phyloP scores from a whole-genome alignment of 2,113 vertebrate species.

The Barnardius zonarius region DNA sequence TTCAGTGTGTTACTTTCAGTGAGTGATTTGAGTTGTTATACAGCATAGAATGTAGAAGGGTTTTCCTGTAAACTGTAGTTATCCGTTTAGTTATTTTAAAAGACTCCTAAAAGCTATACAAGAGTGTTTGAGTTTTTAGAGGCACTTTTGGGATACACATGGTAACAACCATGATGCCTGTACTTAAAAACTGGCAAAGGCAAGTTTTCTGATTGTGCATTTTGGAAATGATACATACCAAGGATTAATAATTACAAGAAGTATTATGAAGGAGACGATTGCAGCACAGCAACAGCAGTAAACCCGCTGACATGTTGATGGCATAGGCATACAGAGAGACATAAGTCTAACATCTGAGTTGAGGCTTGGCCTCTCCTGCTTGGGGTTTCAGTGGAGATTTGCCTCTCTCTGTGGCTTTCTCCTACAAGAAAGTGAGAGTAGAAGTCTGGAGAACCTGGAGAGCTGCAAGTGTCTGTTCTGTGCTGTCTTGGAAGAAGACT shows the following conservation, averaged over 20 bases:
- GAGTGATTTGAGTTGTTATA: neutral
- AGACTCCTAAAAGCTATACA: neutral
- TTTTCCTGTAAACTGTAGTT: neutral
- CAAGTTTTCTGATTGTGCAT: neutral
- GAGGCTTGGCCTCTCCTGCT: neutral
- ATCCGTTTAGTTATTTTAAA: neutral
- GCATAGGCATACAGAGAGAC: rapidly evolving
- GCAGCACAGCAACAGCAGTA: neutral
- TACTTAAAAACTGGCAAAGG: neutral
- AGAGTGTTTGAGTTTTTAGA: neutral
- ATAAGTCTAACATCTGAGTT: rapidly evolving
- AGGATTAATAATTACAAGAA: neutral
- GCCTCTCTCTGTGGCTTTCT: neutral
- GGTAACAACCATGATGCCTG: neutral
- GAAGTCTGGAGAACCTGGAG: neutral
- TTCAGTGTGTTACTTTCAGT: neutral
- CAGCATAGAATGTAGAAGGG: neutral
- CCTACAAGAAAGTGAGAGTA: neutral
- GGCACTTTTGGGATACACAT: neutral
- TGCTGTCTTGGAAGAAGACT: neutral
- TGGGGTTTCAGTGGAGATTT: neutral
- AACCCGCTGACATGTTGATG: neutral
- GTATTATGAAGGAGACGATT: neutral
- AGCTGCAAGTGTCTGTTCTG: neutral
- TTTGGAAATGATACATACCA: neutral